These are phyloP conservation scores for Octodon degus DNA, from an alignment of 2,113 vertebrate genomes.

Conservation along the genomic window DNA sequence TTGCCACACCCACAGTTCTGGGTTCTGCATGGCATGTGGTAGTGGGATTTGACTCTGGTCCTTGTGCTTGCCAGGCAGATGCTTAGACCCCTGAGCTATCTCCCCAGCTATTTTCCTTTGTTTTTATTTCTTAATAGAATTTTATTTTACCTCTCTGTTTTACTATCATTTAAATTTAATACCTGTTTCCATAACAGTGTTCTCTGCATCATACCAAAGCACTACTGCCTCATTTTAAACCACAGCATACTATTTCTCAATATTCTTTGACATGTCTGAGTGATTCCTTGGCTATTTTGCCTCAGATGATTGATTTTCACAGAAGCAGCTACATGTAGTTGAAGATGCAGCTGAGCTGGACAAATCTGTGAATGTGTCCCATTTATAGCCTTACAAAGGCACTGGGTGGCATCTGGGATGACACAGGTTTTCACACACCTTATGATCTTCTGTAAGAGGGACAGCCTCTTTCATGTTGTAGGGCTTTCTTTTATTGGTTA, in stretches of 20 bases:
- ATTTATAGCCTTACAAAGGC: accelerated
- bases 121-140: not conserved
- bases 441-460: not conserved
- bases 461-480: not conserved
- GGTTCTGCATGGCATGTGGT: too few species aligned
- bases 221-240: not conserved
- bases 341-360: not conserved
- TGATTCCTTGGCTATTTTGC: not conserved
- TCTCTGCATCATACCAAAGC: not conserved
- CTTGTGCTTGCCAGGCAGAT: too few species aligned
- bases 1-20: too few species aligned
- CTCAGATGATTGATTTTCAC: not conserved
- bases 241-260: not conserved
- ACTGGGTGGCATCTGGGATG: not conserved
- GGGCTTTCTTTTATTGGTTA: not conserved
- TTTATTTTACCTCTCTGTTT: not conserved
- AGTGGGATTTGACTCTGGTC: too few species aligned
- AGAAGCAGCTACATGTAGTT: not conserved
- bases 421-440: not conserved
- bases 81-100: too few species aligned
- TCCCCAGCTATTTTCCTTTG: not conserved
- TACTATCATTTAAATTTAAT: not conserved
- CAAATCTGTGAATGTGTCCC: not conserved
- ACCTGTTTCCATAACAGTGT: not conserved
- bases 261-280: not conserved